A percentile compares a stretch with the other conserved stretches of the same genome.
These are phyloP conservation scores for Zapus hudsonius DNA, from an alignment of 2,113 vertebrate genomes.

Conservation along the genomic window DNA sequence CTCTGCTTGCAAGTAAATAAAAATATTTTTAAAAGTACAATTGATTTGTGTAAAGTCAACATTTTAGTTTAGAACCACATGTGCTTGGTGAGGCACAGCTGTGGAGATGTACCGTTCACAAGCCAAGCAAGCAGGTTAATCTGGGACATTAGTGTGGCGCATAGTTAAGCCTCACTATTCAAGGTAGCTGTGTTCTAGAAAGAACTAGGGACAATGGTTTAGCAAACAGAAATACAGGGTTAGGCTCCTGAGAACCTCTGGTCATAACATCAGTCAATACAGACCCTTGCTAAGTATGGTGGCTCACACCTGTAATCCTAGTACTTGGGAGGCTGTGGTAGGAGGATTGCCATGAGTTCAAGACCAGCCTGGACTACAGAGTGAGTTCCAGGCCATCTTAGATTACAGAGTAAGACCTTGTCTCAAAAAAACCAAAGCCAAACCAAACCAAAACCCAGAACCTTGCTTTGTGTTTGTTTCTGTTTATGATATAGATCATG, in stretches of 20 bases:
- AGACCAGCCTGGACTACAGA: neutral
- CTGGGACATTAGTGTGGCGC: neutral
- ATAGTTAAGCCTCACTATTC: neutral
- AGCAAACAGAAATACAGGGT: neutral
- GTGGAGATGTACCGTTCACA: neutral
- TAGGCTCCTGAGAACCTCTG: neutral
- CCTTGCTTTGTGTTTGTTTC: neutral
- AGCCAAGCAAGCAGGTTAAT: neutral
- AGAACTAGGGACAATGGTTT: neutral
- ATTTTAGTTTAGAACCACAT: neutral
- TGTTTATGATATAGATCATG: constrained; percentile 16
- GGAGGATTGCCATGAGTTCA: neutral
- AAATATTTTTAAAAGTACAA: too few species aligned
- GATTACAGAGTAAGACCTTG: neutral
- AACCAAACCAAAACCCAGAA: neutral
- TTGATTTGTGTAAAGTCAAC: neutral
- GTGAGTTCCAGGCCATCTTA: neutral
- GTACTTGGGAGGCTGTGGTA: neutral
- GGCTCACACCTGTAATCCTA: too few species aligned
- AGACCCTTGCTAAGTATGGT: neutral
- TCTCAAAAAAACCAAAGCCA: neutral
- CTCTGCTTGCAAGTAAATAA: too few species aligned
- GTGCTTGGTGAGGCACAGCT: neutral
- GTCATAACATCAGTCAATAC: neutral
- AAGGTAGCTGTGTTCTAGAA: neutral